Percentiles rank a stretch among this genome's conserved stretches.
Evolutionary conservation across 1,140 invertebrate genomes (phyloP).

Genomic region (Parasteatoda tepidariorum): DNA sequence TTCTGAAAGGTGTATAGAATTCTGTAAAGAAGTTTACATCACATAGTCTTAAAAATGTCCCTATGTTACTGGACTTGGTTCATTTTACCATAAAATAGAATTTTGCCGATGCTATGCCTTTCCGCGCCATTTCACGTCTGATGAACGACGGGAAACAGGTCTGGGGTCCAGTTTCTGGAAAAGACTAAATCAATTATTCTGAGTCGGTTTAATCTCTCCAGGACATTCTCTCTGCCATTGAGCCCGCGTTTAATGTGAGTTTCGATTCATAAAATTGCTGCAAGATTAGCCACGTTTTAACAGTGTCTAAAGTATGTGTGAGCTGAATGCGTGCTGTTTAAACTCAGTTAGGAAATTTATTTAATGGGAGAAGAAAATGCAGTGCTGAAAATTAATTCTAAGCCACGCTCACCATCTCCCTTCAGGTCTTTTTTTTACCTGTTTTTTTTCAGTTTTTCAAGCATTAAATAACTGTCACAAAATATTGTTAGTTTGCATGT

Average conservation of each 20-base stretch:
- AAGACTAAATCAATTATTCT: conserved; percentile 55
- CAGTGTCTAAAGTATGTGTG: no score
- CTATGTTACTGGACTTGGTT: not conserved
- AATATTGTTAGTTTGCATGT: no score
- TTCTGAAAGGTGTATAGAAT: not conserved
- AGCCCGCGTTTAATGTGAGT: not conserved
- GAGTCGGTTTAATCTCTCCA: conserved; percentile 48
- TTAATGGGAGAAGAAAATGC: no score
- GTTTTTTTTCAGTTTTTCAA: no score
- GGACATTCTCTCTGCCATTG: conserved; percentile 18
- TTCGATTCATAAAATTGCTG: conserved; percentile 1
- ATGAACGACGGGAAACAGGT: conserved; percentile 50
- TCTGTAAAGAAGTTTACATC: not conserved
- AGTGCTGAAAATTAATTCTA: no score
- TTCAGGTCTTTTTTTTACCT: no score
- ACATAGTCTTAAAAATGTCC: not conserved
- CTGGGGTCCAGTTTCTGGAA: conserved; percentile 49
- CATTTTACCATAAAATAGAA: not conserved
- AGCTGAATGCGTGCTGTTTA: conserved; percentile 3
- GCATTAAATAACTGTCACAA: no score
- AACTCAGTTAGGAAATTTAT: not conserved
- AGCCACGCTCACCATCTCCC: no score
- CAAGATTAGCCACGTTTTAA: conserved; percentile 24
- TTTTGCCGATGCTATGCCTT: not conserved
- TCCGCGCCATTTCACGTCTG: conserved; percentile 46